Evolutionary conservation across 92 coral and sea anemone genomes (phyloP), one percentile per base, ranked within the genome.

Genomic region (Metridium senile): DNA sequence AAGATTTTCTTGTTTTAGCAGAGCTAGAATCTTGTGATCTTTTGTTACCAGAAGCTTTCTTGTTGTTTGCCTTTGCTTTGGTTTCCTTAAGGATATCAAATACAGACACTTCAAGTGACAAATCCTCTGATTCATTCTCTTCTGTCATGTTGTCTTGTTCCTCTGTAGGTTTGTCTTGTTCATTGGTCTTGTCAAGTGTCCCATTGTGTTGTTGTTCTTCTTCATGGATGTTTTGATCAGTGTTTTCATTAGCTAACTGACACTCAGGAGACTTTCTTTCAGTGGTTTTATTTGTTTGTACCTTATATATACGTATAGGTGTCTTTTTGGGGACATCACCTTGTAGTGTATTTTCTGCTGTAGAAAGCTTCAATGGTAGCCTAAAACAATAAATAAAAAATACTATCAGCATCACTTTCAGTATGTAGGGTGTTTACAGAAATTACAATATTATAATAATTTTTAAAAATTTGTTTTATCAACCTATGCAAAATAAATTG

Each of bases 51-150:
- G 79, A 29, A 9, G 18, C 26, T 22, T 43, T 34, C 1, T 11
- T 59, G 11, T 58, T 18, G 34, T 43, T 74, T 59, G 70, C 23
- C 46, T 74, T 74, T 16, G 22, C 3, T 39, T 59, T 62, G 19
- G 53, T 32, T 74, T 45, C 79, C 39, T 59, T 74, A 0, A 54
- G 35, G 32, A 43, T 74, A 22, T 74, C 59, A 22, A 57, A 17
- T 18, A 57, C 66, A 11, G 70, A 29, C 51, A 74, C 30, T 28
- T 59, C 79, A 7, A 74, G 22, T 2, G 68, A 59, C 4, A 25
- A 43, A 74, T 59, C 79, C 19, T 52, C 72, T 18, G 39, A 26
- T 33, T 39, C 71, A 8, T 26, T 33, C 26, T 59, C 70, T 1
- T 32, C 19, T 20, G 27, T 2, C 71, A 66, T 47, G 7, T 46